Percentiles rank a stretch among this genome's conserved stretches.
phyloP scores from a whole-genome alignment of 2,888 invertebrate species.

The Nezara viridula region DNA sequence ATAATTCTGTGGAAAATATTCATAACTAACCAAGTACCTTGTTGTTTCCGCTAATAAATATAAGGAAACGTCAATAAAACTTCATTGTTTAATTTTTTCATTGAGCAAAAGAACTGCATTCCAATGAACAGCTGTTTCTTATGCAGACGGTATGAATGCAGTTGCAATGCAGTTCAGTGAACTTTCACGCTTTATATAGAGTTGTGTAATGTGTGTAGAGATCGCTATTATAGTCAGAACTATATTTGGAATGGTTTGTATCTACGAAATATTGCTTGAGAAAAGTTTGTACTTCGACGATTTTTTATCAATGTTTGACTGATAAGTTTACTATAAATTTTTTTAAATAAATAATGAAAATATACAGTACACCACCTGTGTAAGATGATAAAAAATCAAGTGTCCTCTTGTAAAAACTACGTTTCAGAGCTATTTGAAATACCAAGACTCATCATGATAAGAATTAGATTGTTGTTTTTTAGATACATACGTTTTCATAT shows the following conservation, averaged over 20 bases:
- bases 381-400: background rate
- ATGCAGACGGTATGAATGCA: background rate
- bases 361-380: too few relatives aligned
- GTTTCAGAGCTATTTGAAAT: background rate
- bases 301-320: too few relatives aligned
- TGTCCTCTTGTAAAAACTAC: background rate
- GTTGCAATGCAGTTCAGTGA: background rate
- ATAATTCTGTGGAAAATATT: too few relatives aligned
- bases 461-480: background rate
- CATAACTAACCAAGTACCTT: too few relatives aligned
- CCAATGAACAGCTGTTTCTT: background rate
- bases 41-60: background rate
- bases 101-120: background rate
- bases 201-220: background rate
- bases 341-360: too few relatives aligned
- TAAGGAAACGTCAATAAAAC: background rate
- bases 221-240: too few relatives aligned
- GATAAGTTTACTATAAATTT: too few relatives aligned
- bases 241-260: too few relatives aligned
- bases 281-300: background rate
- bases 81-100: background rate
- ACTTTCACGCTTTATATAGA: background rate
- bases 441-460: background rate
- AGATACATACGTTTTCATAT: too few relatives aligned
- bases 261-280: background rate